Base-by-base conservation (phyloP, 1,140 invertebrate species). In the Danaus plexippus region DNA sequence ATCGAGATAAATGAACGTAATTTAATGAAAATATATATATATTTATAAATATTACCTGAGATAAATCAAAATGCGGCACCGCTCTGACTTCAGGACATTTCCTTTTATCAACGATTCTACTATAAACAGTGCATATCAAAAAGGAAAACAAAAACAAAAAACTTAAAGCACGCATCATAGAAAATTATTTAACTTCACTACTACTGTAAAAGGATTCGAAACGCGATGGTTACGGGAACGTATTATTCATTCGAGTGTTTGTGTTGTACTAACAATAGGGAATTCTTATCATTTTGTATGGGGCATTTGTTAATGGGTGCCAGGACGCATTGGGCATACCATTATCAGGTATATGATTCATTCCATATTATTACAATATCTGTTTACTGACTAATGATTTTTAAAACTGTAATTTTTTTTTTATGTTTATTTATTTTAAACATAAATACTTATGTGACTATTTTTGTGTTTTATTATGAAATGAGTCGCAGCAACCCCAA, bases 241-340 rank as follows among this genome's bases (percentile, higher is more conserved):
- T 80, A 63, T 77, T 73, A 61, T 61, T 72, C 64, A 68, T 62
- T 46, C 75, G 71, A 68, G 15, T 59, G 69, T 52, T 72, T 61
- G 57, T 72, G 60, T 64, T 59, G 66, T 53, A 86, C 78, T 81
- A 80, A 85, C 80, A 80, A 74, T 81, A 77, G 70, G 80, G 76
- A 77, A 70, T 80, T 75, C 71, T 86, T 85, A 86, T 86, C 80
- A 80, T 71, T 75, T 77, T 70, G 79, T 81, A 84, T 83, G 77
- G 80, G 69, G 76, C 75, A 77, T 77, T 71, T 63, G 79, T 78
- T 79, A 81, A 80, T 84, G 73, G 66, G 64, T 66, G 60, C 52
- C 57, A 64, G 71, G 69, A 85, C 77, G 80, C 68, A 64, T 15
- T 60, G 59, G 66, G 81, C 73, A 85, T 87, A 69, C 68, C 75